Conservation (phyloP, 1,140 invertebrate species). For the Aphaenogaster rudis region DNA sequence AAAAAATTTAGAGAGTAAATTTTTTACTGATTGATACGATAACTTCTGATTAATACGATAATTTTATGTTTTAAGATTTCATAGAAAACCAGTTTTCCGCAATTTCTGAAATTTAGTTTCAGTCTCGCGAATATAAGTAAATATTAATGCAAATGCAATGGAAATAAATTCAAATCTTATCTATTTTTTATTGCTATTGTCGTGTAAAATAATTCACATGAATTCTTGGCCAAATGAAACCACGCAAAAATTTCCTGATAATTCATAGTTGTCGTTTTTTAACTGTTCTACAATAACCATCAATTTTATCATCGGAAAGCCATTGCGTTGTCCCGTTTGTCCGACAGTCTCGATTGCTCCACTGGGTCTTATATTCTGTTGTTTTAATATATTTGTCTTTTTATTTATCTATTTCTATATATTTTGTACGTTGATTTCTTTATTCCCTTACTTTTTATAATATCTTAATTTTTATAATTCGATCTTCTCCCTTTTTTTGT, state of each 20-base stretch:
- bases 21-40: neutral
- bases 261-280: slow-evolving; percentile 34
- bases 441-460: neutral
- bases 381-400: slow-evolving; percentile 4
- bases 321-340: slow-evolving; percentile 31
- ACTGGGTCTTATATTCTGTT: slow-evolving; percentile 3
- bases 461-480: neutral
- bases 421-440: neutral
- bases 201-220: neutral
- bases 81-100: neutral
- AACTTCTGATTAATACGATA: neutral
- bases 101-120: neutral
- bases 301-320: slow-evolving; percentile 39
- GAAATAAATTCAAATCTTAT: neutral
- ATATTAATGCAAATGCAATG: neutral
- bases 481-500: neutral
- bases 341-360: neutral
- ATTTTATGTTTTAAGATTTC: neutral
- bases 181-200: neutral
- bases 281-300: slow-evolving; percentile 23
- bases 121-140: neutral
- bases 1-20: neutral
- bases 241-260: neutral
- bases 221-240: neutral
- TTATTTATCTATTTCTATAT: slow-evolving; percentile 4